Conservation (phyloP, 2,888 invertebrate genomes). For the Drosophila anceps region DNA sequence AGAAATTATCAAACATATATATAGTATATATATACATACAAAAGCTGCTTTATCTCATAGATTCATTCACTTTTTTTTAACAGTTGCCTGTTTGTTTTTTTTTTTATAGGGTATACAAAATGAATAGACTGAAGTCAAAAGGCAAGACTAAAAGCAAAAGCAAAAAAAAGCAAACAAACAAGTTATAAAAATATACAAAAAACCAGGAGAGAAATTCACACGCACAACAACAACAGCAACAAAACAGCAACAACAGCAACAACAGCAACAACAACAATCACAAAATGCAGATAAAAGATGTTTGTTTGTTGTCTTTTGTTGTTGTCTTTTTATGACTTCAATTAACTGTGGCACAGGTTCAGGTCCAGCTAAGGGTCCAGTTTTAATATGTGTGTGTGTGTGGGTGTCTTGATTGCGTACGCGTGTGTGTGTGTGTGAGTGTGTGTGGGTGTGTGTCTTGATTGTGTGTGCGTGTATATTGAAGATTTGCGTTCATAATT, state of each 20-base stretch:
- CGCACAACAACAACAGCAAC: slow-evolving; percentile 60
- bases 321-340: slow-evolving; percentile 79
- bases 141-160: slow-evolving; percentile 14
- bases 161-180: slow-evolving; percentile 44
- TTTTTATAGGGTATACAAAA: slow-evolving; percentile 43
- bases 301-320: slow-evolving; percentile 52
- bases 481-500: slow-evolving; percentile 79
- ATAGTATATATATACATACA: not conserved
- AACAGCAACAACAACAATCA: slow-evolving; percentile 30
- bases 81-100: not conserved
- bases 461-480: slow-evolving; percentile 40
- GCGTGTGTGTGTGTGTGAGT: slow-evolving; percentile 29
- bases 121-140: slow-evolving; percentile 14
- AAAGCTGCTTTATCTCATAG: not conserved
- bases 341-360: slow-evolving; percentile 69
- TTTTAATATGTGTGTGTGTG: slow-evolving; percentile 28
- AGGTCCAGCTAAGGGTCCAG: slow-evolving; percentile 36
- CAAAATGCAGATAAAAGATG: slow-evolving; percentile 68
- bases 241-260: slow-evolving; percentile 33
- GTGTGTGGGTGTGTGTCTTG: slow-evolving; percentile 22
- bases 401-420: slow-evolving; percentile 22
- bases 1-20: not conserved
- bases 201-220: slow-evolving; percentile 73
- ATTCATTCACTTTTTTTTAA: not conserved
- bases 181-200: slow-evolving; percentile 58